A percentile compares a stretch with the other conserved stretches of the same genome.
Conservation (phyloP, 1,140 invertebrate species). For the Holotrichia oblita region DNA sequence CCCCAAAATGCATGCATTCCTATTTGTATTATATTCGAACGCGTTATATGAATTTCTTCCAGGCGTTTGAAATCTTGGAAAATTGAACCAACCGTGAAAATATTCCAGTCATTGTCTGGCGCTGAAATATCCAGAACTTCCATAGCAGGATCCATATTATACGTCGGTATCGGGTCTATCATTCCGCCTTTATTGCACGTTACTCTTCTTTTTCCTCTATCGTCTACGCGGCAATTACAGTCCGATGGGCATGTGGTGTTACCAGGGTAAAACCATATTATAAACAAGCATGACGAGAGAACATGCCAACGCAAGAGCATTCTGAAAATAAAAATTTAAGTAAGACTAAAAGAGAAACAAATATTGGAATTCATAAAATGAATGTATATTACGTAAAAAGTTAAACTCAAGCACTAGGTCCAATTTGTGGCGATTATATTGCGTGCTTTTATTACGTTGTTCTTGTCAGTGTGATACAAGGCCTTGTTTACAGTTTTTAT, state of each 20-base stretch:
- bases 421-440: background rate
- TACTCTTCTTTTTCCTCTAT: conserved; percentile 53
- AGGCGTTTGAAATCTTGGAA: conserved; percentile 74
- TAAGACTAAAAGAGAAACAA: background rate
- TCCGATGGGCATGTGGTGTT: conserved; percentile 59
- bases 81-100: conserved; percentile 77
- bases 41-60: conserved; percentile 78
- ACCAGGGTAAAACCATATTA: conserved; percentile 57
- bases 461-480: too few relatives aligned
- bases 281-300: conserved; percentile 45
- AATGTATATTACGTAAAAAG: background rate
- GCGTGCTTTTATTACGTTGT: background rate
- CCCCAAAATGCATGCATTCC: conserved; percentile 85
- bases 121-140: conserved; percentile 76
- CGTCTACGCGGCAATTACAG: conserved; percentile 54
- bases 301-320: conserved; percentile 45
- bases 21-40: conserved; percentile 80
- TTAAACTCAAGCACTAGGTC: background rate
- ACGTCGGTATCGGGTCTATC: conserved; percentile 67
- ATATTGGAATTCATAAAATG: background rate
- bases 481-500: too few relatives aligned
- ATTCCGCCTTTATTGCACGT: conserved; percentile 69
- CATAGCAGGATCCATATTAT: conserved; percentile 69
- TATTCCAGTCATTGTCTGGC: conserved; percentile 70
- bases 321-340: conserved; percentile 40